phyloP scores from a whole-genome alignment of 2,888 invertebrate species.

The Erebia aethiops region DNA sequence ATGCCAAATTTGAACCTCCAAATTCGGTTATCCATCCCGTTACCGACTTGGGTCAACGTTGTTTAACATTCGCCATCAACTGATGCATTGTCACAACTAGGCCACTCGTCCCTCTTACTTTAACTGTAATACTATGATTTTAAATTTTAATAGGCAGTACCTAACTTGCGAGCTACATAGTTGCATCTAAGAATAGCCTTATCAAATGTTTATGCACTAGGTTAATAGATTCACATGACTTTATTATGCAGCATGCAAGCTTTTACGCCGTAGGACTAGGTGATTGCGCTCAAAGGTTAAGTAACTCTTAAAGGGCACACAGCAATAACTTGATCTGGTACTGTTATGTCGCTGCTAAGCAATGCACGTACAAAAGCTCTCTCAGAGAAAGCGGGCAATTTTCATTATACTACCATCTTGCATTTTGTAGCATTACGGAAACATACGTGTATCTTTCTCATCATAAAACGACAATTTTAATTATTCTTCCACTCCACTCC shows the following conservation, averaged over 20 bases:
- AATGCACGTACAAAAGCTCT: constrained; percentile 37
- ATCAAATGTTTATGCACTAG: neutral
- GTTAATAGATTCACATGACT: constrained; percentile 6
- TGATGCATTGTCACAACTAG: no score
- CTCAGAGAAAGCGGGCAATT: constrained; percentile 23
- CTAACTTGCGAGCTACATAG: neutral
- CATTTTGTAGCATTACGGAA: constrained; percentile 16
- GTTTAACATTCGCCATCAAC: no score
- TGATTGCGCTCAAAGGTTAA: constrained; percentile 9
- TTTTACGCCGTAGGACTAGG: constrained; percentile 13
- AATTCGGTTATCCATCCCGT: no score
- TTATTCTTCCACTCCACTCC: no score
- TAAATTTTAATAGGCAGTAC: no score
- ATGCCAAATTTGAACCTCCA: no score
- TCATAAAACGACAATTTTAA: no score
- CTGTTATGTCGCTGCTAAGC: constrained; percentile 30
- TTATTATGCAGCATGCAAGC: constrained; percentile 19
- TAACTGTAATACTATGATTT: no score
- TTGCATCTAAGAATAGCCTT: neutral
- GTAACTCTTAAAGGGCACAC: constrained; percentile 10
- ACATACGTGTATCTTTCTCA: neutral
- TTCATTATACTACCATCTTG: constrained; percentile 27
- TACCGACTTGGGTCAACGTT: no score
- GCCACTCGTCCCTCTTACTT: no score
- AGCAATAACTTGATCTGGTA: constrained; percentile 28